Base-by-base conservation (phyloP, 2,888 invertebrate genomes). In the Patella ulyssiponensis region DNA sequence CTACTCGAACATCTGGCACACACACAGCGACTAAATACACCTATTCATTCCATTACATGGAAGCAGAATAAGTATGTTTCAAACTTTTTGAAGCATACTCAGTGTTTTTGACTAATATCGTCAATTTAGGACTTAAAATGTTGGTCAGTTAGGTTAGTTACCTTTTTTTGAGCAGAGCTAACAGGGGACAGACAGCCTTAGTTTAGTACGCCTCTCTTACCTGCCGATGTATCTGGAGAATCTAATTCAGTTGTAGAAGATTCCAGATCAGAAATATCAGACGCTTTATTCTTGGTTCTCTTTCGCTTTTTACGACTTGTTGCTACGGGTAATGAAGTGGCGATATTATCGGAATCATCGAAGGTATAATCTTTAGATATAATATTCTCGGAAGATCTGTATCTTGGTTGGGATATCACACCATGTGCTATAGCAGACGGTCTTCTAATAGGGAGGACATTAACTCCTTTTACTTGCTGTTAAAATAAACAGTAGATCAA, bases 271-370 rank as follows among this genome's bases (percentile, higher is more conserved):
- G 56, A 17, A 9, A 81, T 79, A 56, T 78, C 79, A 64, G 64
- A 64, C 11, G 72, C 77, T n/a, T 78, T 51, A 15, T 74, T 58
- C 69, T 80, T 81, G 1, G 53, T 44, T 15, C 58, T 76, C 75
- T 74, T 80, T 27, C 77, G 76, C 3, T 76, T 27, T n/a, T 64
- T 73, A 15, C 73, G 33, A 17, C 53, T 76, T 15, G 44, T 64
- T 54, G 71, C 27, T 3, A 78, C 76, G 52, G 76, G 77, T 15
- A 84, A 20, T 1, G 81, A 79, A 44, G 80, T 80, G 17, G 84
- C 82, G 27, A 82, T 82, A 58, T 75, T 74, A 20, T 82, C 82
- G 0, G 84, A 81, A 23, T 84, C 80, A 2, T 76, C 71, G 71
- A 81, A 81, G 1, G 27, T 80, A 74, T 74, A 77, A 12, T 73